These are phyloP conservation scores for Malacosoma neustria DNA, from an alignment of 2,888 invertebrate species.

Conservation along the genomic window DNA sequence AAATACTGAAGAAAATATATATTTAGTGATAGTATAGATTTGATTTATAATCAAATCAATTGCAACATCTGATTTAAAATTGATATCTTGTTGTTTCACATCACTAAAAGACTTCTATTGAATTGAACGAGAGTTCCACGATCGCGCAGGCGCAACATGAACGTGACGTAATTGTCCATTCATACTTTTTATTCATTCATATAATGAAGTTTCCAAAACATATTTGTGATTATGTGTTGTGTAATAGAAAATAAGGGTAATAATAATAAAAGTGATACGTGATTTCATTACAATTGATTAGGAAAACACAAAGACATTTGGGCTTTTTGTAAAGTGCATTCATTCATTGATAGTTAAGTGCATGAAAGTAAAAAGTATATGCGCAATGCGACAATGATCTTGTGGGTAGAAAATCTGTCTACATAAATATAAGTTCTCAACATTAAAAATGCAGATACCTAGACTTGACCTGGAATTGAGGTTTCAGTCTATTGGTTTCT, in stretches of 20 bases:
- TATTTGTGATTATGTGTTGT: constrained; percentile 45
- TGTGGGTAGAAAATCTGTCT: constrained; percentile 25
- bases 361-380: constrained; percentile 53
- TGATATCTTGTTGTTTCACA: too few species aligned
- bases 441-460: constrained; percentile 34
- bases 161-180: constrained; percentile 73
- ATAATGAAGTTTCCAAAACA: constrained; percentile 46
- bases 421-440: constrained; percentile 26
- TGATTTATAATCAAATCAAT: too few species aligned
- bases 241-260: constrained; percentile 14
- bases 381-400: constrained; percentile 51
- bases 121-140: constrained; percentile 16
- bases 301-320: constrained; percentile 19
- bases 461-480: constrained; percentile 30
- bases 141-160: constrained; percentile 64
- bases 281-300: constrained; percentile 3
- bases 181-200: constrained; percentile 71
- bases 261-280: constrained; percentile 13
- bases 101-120: too few species aligned
- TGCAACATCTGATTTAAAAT: too few species aligned
- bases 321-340: constrained; percentile 45
- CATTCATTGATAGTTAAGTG: constrained; percentile 63
- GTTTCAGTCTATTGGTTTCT: constrained; percentile 35
- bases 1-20: too few species aligned
- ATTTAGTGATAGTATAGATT: too few species aligned